A percentile compares a stretch with the other conserved stretches of the same genome.
Evolutionary conservation across 2,113 vertebrate species (phyloP).

Genomic region (Xyrauchen texanus): DNA sequence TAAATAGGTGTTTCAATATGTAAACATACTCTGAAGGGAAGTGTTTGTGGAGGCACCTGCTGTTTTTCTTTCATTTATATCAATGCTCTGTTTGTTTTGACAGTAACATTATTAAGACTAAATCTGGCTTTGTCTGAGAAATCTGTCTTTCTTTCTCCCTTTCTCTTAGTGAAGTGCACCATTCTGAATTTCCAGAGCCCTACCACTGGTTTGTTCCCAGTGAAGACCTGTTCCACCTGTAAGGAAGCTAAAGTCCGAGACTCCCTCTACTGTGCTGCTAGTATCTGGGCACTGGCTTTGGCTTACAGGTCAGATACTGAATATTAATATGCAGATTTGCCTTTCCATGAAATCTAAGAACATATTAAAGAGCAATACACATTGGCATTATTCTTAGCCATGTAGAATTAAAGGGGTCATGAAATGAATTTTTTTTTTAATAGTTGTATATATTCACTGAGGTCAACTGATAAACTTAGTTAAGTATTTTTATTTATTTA

Average conservation of each 20-base stretch:
- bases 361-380: not conserved
- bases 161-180: slow-evolving; percentile 83
- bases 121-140: not conserved
- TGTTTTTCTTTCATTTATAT: not conserved
- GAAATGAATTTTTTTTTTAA: no score
- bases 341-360: not conserved
- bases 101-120: not conserved
- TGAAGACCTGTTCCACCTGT: slow-evolving; percentile 82
- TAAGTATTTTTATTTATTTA: no score
- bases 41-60: not conserved
- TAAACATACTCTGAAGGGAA: not conserved
- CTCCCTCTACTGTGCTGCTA: slow-evolving; percentile 92
- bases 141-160: not conserved
- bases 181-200: slow-evolving; percentile 90
- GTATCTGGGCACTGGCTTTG: slow-evolving; percentile 87
- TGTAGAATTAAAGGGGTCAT: not conserved
- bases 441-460: no score
- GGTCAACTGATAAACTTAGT: no score
- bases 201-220: slow-evolving; percentile 92
- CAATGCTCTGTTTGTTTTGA: no score
- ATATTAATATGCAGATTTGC: not conserved
- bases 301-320: slow-evolving; percentile 85
- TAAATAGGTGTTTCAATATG: not conserved
- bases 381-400: not conserved
- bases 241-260: slow-evolving; percentile 88